Base-by-base conservation (phyloP, 1,140 invertebrate genomes). In the Musca vetustissima region DNA sequence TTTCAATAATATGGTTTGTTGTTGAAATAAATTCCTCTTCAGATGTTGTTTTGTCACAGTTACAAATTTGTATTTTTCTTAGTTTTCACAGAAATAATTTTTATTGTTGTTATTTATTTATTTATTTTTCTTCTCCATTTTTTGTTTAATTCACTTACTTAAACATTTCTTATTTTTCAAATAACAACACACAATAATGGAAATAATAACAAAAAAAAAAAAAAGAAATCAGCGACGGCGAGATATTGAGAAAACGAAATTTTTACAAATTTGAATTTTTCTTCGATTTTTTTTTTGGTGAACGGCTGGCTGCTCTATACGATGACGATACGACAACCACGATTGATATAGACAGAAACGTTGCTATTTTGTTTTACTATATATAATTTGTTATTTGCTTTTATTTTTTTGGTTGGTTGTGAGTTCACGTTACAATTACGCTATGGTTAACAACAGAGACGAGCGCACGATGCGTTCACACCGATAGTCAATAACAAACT, bases 401-500 rank as follows among this genome's bases (percentile, higher is more conserved):
- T 59, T 17, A 28, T 8, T 59, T 21, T 43, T n/a, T 36, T 36
- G 15, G 14, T 36, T 19, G 32, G 32, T 36, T 28, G 28, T 61
- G 15, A 61, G 36, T 36, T 19, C 32, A 61, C 11, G 9, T 28
- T 28, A 28, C 28, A 59, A 25, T 17, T 17, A 59, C 25, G 55
- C 7, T 59, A 59, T 28, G 28, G 55, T 36, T 61, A 28, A 61
- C 57, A 61, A 61, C n/a, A n/a, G n/a, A n/a, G n/a, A n/a, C 57
- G 13, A 61, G 57, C 57, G 57, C 28, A 61, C 57, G 57, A 61
- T 43, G 57, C 28, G 32, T 36, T 36, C 57, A 36, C 28, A 19
- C 32, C 57, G 57, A 61, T 36, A 61, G 57, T 61, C 36, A 61
- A 61, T 61, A 61, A 61, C 36, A 61, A 61, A 61, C 57, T 61